phyloP scores from a whole-genome alignment of 1,140 invertebrate species.

The Drusus annulatus region DNA sequence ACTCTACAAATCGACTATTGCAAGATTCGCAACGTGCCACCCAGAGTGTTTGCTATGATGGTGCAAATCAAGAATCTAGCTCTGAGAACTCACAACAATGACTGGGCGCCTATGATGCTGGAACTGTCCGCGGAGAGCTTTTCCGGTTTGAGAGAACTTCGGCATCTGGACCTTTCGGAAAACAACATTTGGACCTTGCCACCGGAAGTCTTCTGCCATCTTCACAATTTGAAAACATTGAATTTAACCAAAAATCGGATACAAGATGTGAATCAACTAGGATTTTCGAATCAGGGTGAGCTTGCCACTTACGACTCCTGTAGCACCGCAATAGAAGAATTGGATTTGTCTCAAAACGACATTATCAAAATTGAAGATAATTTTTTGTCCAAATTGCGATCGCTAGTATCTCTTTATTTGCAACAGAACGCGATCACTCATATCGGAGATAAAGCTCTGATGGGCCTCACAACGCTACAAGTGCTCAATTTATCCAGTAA shows the following conservation, averaged over 20 bases:
- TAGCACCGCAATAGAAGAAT: constrained; percentile 76
- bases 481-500: constrained; percentile 87
- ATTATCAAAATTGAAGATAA: constrained; percentile 79
- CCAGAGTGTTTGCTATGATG: constrained; percentile 77
- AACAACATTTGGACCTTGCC: constrained; percentile 88
- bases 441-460: constrained; percentile 82
- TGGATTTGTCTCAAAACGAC: constrained; percentile 85
- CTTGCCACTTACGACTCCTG: constrained; percentile 75
- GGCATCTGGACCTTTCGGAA: constrained; percentile 81
- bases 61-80: constrained; percentile 78
- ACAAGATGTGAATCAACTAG: constrained; percentile 81
- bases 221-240: constrained; percentile 78
- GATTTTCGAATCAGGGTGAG: constrained; percentile 79
- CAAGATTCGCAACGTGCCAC: constrained; percentile 83
- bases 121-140: constrained; percentile 82
- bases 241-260: constrained; percentile 85
- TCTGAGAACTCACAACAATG: constrained; percentile 85
- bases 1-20: constrained; percentile 84
- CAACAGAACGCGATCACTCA: constrained; percentile 83
- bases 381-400: constrained; percentile 79
- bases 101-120: constrained; percentile 86
- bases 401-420: constrained; percentile 77
- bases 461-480: constrained; percentile 77
- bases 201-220: constrained; percentile 81
- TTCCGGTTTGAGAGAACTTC: constrained; percentile 77